Conservation (phyloP, 2,113 vertebrate genomes). For the Archilochus colubris region DNA sequence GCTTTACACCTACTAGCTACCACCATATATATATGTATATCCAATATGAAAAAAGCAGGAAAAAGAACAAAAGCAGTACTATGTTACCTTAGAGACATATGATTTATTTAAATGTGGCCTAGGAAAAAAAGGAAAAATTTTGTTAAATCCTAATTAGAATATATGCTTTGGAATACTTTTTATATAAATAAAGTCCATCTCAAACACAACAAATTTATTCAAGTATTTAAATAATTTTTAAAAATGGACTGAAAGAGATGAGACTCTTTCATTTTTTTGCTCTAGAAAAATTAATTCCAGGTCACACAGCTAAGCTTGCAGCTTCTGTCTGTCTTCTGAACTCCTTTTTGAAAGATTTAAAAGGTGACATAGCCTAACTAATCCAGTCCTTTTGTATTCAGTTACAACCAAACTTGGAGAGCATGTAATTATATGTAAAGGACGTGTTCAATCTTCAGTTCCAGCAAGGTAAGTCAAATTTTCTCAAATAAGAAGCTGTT, state of each 20-base stretch:
- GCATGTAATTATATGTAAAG: background rate
- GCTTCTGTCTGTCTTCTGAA: background rate
- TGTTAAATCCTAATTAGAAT: background rate
- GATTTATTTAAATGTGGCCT: conserved; percentile 65
- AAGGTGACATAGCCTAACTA: background rate
- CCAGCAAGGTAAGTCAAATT: background rate
- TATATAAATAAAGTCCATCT: background rate
- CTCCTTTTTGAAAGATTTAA: background rate
- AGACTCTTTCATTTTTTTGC: background rate
- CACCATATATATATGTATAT: background rate
- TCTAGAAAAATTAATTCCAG: background rate
- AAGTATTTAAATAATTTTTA: background rate
- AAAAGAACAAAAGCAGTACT: background rate
- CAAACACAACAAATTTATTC: background rate
- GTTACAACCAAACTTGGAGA: background rate
- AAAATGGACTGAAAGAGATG: background rate
- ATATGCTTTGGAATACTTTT: background rate
- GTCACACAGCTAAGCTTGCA: background rate
- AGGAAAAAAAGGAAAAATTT: conserved; percentile 20
- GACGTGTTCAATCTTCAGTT: background rate
- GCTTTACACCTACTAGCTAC: background rate
- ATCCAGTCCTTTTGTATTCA: background rate
- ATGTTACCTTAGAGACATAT: conserved; percentile 69
- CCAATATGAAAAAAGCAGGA: background rate
- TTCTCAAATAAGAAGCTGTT: background rate